Evolutionary conservation across 2,888 invertebrate genomes (phyloP).

Genomic region (Apamea epomidion): DNA sequence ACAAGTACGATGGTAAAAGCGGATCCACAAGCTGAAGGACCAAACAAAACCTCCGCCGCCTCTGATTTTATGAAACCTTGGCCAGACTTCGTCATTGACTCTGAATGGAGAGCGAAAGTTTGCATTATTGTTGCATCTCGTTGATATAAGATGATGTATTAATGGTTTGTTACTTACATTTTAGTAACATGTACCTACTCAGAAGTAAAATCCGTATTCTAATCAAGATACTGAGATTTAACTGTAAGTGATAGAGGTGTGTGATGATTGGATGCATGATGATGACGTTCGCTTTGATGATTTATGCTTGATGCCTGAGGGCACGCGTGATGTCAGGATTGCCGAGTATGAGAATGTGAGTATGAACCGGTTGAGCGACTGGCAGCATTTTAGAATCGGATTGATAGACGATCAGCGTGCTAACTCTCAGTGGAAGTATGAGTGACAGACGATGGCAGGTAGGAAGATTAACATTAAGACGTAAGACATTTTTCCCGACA

Average conservation of each 20-base stretch:
- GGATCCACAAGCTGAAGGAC: neutral
- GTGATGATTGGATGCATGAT: no score
- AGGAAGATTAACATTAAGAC: neutral
- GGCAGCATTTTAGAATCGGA: no score
- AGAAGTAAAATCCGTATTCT: neutral
- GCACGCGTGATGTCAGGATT: no score
- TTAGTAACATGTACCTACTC: neutral
- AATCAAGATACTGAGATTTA: neutral
- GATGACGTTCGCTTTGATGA: no score
- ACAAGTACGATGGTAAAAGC: neutral
- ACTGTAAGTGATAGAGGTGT: neutral
- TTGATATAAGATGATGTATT: neutral
- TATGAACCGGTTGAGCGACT: no score
- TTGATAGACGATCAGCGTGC: no score
- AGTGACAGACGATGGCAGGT: neutral
- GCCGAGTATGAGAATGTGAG: no score
- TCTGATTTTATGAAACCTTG: neutral
- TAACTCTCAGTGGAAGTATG: neutral
- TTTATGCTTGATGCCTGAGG: no score
- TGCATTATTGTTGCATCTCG: neutral
- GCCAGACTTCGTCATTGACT: neutral
- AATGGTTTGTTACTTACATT: neutral
- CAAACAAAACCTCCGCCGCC: neutral
- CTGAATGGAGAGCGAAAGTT: neutral
- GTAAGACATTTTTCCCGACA: neutral